Percentiles rank a stretch among this genome's conserved stretches.
phyloP scores from a whole-genome alignment of 2,888 invertebrate species.

The Crepidodera aurea region DNA sequence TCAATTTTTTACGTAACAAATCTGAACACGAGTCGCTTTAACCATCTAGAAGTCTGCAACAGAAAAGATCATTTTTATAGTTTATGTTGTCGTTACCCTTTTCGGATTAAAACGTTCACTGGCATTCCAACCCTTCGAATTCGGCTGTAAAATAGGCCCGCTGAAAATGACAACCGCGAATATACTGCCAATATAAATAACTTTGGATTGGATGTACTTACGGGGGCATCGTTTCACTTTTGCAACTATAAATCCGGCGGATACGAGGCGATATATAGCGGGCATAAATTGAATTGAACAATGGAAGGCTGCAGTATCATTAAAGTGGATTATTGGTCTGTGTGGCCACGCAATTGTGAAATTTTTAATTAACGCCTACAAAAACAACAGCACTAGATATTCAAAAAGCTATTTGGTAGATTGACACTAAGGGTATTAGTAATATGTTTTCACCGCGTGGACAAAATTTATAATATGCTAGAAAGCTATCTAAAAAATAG shows the following conservation, averaged over 20 bases:
- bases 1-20: too few species aligned
- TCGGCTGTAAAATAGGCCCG: constrained; percentile 4
- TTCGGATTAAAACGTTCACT: neutral
- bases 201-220: constrained; percentile 28
- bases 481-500: too few species aligned
- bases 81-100: neutral
- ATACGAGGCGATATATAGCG: constrained; percentile 20
- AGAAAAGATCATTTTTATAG: too few species aligned
- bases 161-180: constrained; percentile 33
- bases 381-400: too few species aligned
- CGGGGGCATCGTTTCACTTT: constrained; percentile 24
- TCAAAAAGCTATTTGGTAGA: too few species aligned
- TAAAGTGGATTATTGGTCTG: constrained; percentile 19
- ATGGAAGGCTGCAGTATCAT: constrained; percentile 14
- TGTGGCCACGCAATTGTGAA: neutral
- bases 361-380: too few species aligned
- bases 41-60: too few species aligned
- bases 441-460: too few species aligned
- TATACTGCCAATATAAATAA: constrained; percentile 34
- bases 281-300: constrained; percentile 24
- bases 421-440: too few species aligned
- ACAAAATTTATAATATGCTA: too few species aligned
- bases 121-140: neutral
- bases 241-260: constrained; percentile 28
- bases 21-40: too few species aligned